A percentile compares a stretch with the other conserved stretches of the same genome.
phyloP scores from a whole-genome alignment of 23 tunicate species.

The Botrylloides violaceus region DNA sequence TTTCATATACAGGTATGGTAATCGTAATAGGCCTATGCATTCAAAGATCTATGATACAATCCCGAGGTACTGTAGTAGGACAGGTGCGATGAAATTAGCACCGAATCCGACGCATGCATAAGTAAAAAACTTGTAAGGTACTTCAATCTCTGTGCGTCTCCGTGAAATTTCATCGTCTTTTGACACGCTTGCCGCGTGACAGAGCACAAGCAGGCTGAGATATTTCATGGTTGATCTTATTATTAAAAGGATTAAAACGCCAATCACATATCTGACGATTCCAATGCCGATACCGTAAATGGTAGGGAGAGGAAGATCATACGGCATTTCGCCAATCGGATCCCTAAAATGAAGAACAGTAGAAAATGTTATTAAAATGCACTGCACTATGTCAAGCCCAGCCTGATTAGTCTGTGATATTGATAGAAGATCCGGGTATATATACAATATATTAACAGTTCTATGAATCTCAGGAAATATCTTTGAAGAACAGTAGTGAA shows the following conservation, averaged over 20 bases:
- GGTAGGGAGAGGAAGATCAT: slow-evolving; percentile 30
- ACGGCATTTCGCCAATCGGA: slow-evolving; percentile 49
- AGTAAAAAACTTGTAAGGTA: slow-evolving; percentile 82
- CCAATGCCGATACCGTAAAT: slow-evolving; percentile 19
- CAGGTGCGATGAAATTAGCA: slow-evolving; percentile 36
- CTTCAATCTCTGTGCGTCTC: slow-evolving; percentile 71
- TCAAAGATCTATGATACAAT: no score
- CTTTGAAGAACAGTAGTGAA: no score
- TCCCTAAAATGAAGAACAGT: slow-evolving; percentile 34
- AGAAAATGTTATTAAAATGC: no score
- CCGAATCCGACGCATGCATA: slow-evolving; percentile 61
- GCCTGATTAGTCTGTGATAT: no score
- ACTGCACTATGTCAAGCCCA: no score
- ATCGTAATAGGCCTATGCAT: no score
- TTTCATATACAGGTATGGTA: no score
- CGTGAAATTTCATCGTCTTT: slow-evolving; percentile 40
- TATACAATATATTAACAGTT: no score
- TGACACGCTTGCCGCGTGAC: slow-evolving; percentile 37
- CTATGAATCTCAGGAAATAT: no score
- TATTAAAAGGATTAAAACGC: slow-evolving; percentile 30
- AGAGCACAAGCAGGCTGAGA: slow-evolving; percentile 24
- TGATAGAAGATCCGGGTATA: no score
- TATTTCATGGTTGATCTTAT: slow-evolving; percentile 34
- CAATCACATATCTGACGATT: slow-evolving; percentile 40
- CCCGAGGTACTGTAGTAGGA: slow-evolving; percentile 30